Conservation (phyloP, 1,140 invertebrate species). For the Bombus confusus region DNA sequence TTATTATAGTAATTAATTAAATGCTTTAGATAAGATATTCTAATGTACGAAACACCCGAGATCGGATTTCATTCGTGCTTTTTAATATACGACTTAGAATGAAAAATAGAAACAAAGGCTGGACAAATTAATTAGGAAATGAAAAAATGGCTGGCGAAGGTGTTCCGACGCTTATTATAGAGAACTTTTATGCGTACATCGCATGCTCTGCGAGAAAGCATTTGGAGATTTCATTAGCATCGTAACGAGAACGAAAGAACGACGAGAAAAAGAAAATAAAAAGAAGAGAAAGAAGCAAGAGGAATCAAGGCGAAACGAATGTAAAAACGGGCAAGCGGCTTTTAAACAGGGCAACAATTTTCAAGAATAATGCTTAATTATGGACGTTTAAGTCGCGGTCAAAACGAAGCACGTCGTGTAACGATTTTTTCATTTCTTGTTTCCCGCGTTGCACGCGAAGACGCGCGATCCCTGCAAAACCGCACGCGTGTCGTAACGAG, state of each 20-base stretch:
- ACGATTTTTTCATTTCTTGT: conserved; percentile 4
- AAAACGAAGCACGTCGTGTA: background rate
- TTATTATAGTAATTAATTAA: too few species aligned
- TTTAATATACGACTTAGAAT: too few species aligned
- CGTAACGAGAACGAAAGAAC: background rate
- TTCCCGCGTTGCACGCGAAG: background rate
- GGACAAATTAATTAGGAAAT: too few species aligned
- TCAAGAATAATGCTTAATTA: conserved; percentile 11
- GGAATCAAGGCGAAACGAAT: background rate
- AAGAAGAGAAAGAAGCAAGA: background rate
- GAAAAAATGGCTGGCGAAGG: too few species aligned
- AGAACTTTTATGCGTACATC: too few species aligned
- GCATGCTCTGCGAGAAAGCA: too few species aligned
- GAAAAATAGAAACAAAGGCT: too few species aligned
- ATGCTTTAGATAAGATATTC: too few species aligned
- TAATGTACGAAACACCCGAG: too few species aligned
- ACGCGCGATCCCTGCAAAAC: background rate
- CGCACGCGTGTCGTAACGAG: conserved; percentile 1
- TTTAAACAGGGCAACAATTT: background rate
- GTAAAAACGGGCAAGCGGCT: background rate
- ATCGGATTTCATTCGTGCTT: too few species aligned
- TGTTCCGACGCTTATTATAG: too few species aligned
- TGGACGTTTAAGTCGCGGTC: background rate
- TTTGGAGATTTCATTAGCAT: background rate
- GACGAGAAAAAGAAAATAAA: background rate